Percentiles rank a stretch among this genome's conserved stretches.
phyloP scores from a whole-genome alignment of 1,140 invertebrate species.

The Geopemphigus sp. region DNA sequence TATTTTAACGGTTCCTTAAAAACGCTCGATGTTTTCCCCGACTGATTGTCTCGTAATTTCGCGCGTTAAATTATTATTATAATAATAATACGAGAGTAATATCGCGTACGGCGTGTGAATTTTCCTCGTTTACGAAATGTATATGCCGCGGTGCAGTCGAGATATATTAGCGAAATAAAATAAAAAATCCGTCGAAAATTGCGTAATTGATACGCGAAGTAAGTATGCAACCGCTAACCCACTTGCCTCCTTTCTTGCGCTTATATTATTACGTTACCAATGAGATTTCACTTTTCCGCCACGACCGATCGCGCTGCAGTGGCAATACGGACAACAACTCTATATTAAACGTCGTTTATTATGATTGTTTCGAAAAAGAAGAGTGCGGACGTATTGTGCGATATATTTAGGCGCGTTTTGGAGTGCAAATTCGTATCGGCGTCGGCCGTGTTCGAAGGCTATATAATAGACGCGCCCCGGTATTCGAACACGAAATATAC shows the following conservation, averaged over 20 bases:
- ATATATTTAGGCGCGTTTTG: background rate
- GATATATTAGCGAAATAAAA: background rate
- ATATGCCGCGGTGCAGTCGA: background rate
- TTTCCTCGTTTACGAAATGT: background rate
- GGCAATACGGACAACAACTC: background rate
- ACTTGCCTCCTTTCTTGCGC: conserved; percentile 31
- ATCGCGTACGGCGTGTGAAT: background rate
- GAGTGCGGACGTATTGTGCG: conserved; percentile 2
- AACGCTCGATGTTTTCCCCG: too few species aligned
- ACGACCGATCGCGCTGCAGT: background rate
- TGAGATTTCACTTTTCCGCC: conserved; percentile 44
- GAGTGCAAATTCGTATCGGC: too few species aligned
- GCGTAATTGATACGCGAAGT: conserved; percentile 21
- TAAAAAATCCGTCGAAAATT: background rate
- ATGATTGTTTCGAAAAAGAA: background rate
- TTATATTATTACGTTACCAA: conserved; percentile 39
- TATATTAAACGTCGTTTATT: background rate
- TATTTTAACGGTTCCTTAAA: background rate
- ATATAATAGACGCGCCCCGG: too few species aligned
- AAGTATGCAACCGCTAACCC: conserved; percentile 42
- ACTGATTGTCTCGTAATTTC: too few species aligned
- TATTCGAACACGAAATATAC: too few species aligned
- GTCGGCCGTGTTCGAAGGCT: too few species aligned
- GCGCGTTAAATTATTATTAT: too few species aligned
- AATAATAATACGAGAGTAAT: background rate